A percentile compares a stretch with the other conserved stretches of the same genome.
These are phyloP conservation scores for Phoeniculus purpureus DNA, from an alignment of 2,797 vertebrate species.

Conservation along the genomic window DNA sequence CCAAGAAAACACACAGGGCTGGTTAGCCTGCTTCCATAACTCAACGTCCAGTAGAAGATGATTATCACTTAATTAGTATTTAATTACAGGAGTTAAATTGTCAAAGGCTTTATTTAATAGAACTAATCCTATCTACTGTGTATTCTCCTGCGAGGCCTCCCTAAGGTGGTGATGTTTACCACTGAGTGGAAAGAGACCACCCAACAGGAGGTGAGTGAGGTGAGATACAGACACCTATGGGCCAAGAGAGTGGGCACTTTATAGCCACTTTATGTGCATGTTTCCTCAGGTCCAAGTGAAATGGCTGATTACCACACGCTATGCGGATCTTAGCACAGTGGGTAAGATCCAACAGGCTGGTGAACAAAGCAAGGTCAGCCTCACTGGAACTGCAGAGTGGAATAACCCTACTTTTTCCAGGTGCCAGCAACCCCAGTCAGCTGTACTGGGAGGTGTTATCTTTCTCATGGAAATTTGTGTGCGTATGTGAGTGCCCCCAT, in stretches of 20 bases:
- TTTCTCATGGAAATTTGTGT: too few relatives aligned
- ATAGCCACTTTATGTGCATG: not conserved
- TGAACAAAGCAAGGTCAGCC: not conserved
- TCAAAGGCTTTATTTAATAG: not conserved
- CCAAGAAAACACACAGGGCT: not conserved
- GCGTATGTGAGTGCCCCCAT: not conserved
- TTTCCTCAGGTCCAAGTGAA: not conserved
- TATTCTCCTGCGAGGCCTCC: not conserved
- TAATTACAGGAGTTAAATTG: not conserved
- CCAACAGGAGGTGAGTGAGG: not conserved
- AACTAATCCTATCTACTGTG: not conserved
- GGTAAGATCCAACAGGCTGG: not conserved
- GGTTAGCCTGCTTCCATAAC: not conserved
- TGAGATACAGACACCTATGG: not conserved
- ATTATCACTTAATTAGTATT: not conserved
- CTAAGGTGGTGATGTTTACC: not conserved
- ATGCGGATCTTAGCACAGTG: not conserved
- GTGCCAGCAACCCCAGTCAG: not conserved
- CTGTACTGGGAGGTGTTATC: not conserved
- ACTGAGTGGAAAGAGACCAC: not conserved
- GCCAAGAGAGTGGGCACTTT: not conserved
- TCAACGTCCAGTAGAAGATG: not conserved
- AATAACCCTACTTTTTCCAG: not conserved
- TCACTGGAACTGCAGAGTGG: not conserved
- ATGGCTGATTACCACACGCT: not conserved